Base-by-base conservation (phyloP, 2,797 vertebrate genomes). In the Gymnoscopelus microlampas region DNA sequence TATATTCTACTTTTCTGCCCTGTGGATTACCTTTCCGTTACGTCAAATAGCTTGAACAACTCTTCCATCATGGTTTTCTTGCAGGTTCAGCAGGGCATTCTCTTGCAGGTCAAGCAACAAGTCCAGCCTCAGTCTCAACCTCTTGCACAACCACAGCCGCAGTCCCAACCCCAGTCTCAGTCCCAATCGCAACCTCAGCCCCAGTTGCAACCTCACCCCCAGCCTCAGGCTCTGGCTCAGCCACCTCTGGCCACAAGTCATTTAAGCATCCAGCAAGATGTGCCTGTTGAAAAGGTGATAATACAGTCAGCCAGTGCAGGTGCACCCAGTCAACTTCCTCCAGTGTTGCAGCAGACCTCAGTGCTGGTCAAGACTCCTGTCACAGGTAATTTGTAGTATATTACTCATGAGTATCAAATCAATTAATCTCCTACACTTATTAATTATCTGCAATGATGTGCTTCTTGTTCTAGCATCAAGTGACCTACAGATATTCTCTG, bases 51-150 rank as follows among this genome's bases (percentile, higher is more conserved):
- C 55, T 24, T 26, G 2, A 19, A 14, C 11, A 57, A 47, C 3
- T 23, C 13, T 9, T 44, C 39, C 7, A 9, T 10, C 39, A 44
- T 56, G 11, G 47, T 63, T 14, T 70, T 75, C 79, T 58, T 72
- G 29, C 86, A 98, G 96, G 89, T 96, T 71, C 95, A 96, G 26
- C 95, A 96, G 63, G 96, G 87, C 79, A 94, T 97, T 69, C 85
- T 98, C 67, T 87, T 97, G 50, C 95, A 97, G 80, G 87, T 92
- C 61, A 96, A 96, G 83, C 95, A 94, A 58, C 86, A 89, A 59
- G 65, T 86, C n/a, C 82, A 81, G 63, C 58, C 77, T 50, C 90
- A 82, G 63, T 58, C 79, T 56, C 84, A 78, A 51, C 58, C 59
- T 3, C 72, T 56, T 3, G 59, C 19, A 0, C 63, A 66, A 13